These are phyloP conservation scores for Microctenopoma stevenorrisi DNA, from an alignment of 2,797 vertebrate genomes.

Conservation along the genomic window DNA sequence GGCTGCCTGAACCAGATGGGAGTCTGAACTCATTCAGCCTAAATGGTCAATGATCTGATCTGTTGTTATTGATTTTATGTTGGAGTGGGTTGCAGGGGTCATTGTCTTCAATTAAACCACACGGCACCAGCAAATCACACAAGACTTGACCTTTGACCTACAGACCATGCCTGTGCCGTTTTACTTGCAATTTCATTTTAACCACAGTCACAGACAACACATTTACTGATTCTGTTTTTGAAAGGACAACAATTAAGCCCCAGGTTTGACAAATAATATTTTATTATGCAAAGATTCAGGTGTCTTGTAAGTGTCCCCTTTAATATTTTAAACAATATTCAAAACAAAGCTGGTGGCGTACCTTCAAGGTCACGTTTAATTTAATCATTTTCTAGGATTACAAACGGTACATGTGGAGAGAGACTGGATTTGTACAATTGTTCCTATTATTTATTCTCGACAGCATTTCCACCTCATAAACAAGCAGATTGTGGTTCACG, in stretches of 20 bases:
- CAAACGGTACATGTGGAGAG: background rate
- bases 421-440: background rate
- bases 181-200: slow-evolving; percentile 20
- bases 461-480: background rate
- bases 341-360: slow-evolving; percentile 14
- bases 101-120: slow-evolving; percentile 65
- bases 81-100: slow-evolving; percentile 38
- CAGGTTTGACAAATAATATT: slow-evolving; percentile 51
- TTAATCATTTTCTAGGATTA: background rate
- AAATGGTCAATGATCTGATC: slow-evolving; percentile 27
- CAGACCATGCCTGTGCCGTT: slow-evolving; percentile 13
- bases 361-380: background rate
- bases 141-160: slow-evolving; percentile 60
- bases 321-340: slow-evolving; percentile 18
- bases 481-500: background rate
- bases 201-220: slow-evolving; percentile 12
- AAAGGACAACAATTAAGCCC: background rate
- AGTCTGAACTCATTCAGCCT: slow-evolving; percentile 22
- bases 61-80: slow-evolving; percentile 72
- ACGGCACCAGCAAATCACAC: slow-evolving; percentile 52
- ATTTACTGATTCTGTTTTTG: background rate
- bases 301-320: slow-evolving; percentile 10
- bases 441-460: background rate
- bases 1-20: slow-evolving; percentile 21
- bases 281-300: slow-evolving; percentile 61